Evolutionary conservation across 1,140 invertebrate genomes (phyloP).

Genomic region (Dufourea novaeangliae): DNA sequence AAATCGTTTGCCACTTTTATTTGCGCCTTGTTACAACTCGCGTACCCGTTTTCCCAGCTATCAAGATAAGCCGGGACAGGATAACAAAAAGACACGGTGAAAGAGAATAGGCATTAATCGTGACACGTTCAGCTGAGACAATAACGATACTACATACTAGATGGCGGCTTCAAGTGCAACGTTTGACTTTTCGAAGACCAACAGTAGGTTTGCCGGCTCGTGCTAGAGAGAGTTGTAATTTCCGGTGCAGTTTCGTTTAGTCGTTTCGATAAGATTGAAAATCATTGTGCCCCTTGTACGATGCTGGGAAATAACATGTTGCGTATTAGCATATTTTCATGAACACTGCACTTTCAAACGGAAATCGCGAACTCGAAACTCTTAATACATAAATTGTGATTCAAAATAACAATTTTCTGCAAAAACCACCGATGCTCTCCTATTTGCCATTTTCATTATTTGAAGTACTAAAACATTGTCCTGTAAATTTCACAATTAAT

Average conservation of each 20-base stretch:
- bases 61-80: background rate
- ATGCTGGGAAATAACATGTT: background rate
- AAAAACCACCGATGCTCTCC: no score
- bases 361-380: background rate
- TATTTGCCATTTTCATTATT: no score
- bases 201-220: background rate
- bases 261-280: background rate
- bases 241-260: background rate
- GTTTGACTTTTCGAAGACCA: background rate
- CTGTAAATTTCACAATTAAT: no score
- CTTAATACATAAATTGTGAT: background rate
- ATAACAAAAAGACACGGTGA: conserved; percentile 4
- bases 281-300: background rate
- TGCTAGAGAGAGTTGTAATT: background rate
- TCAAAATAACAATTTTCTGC: no score
- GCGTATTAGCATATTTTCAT: background rate
- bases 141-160: conserved; percentile 16
- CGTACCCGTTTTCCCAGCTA: conserved; percentile 25
- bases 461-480: no score
- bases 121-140: background rate
- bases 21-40: conserved; percentile 21
- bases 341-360: background rate
- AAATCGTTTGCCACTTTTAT: conserved; percentile 46
- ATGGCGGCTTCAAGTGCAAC: no score
- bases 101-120: background rate